These are phyloP conservation scores for Alsophila aescularia DNA, from an alignment of 2,888 invertebrate species.

Conservation along the genomic window DNA sequence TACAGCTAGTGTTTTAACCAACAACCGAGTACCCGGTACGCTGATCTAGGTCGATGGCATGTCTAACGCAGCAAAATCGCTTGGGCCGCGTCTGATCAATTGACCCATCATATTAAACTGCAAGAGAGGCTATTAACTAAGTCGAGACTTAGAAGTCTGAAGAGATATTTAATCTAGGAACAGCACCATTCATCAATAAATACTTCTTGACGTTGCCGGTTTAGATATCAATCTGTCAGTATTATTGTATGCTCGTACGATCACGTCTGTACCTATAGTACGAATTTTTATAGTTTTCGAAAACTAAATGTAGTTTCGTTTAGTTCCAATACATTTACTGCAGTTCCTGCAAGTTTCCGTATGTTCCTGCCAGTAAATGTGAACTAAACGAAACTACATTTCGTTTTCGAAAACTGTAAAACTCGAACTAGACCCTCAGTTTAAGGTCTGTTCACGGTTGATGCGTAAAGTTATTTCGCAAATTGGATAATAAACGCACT, in stretches of 20 bases:
- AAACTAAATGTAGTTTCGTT: too few species aligned
- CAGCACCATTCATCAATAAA: slow-evolving; percentile 21
- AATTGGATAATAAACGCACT: slow-evolving; percentile 51
- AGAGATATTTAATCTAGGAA: slow-evolving; percentile 1
- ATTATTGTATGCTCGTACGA: slow-evolving; percentile 1
- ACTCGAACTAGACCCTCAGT: too few species aligned
- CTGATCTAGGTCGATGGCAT: slow-evolving; percentile 30
- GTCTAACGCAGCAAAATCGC: slow-evolving; percentile 40
- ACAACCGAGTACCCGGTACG: slow-evolving; percentile 15
- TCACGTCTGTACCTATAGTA: too few species aligned
- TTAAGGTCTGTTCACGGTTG: slow-evolving; percentile 4
- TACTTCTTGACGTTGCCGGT: slow-evolving; percentile 7
- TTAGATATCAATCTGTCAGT: background rate
- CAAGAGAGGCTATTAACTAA: slow-evolving; percentile 47
- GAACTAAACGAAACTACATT: too few species aligned
- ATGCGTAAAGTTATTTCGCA: slow-evolving; percentile 19
- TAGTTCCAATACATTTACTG: too few species aligned
- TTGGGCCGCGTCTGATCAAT: slow-evolving; percentile 46
- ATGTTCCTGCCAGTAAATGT: too few species aligned
- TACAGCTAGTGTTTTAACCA: slow-evolving; percentile 37
- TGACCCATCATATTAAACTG: slow-evolving; percentile 49
- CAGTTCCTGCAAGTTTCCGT: too few species aligned
- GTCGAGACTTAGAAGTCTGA: slow-evolving; percentile 38
- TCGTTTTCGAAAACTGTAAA: too few species aligned
- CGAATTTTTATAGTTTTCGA: too few species aligned